These are phyloP conservation scores for Limenitis arthemis DNA, from an alignment of 2,888 invertebrate genomes.

Conservation along the genomic window DNA sequence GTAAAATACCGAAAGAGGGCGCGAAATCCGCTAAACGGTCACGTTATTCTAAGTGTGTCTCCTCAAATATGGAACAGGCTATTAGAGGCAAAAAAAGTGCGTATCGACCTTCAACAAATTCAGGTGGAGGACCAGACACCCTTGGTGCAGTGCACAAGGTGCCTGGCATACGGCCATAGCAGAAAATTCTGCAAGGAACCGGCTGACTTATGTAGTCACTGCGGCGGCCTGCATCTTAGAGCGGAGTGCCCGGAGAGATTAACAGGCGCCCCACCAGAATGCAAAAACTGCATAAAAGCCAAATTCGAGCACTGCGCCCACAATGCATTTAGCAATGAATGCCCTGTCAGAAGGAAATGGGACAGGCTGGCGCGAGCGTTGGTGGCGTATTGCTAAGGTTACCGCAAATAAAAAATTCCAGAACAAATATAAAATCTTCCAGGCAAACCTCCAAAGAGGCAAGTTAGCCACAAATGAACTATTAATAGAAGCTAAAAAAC, in stretches of 20 bases:
- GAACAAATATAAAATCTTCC: not conserved
- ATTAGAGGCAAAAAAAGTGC: not conserved
- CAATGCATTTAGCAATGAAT: not conserved
- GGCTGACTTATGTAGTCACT: not conserved
- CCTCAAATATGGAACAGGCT: not conserved
- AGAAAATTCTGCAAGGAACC: no score
- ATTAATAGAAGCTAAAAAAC: not conserved
- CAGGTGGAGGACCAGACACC: no score
- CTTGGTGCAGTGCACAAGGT: no score
- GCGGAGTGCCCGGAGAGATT: not conserved
- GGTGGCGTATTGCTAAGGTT: not conserved
- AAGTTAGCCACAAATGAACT: not conserved
- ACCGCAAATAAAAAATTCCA: not conserved
- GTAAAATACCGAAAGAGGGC: no score
- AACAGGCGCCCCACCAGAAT: not conserved
- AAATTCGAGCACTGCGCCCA: not conserved
- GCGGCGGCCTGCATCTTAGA: not conserved
- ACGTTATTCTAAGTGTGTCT: not conserved
- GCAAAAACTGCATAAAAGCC: not conserved
- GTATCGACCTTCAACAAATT: no score
- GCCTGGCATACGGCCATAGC: no score
- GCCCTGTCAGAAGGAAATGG: not conserved
- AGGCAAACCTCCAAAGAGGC: not conserved
- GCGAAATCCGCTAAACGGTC: not conserved
- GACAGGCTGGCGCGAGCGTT: not conserved